phyloP scores from a whole-genome alignment of 2,888 invertebrate species.

The Leptothorax acervorum region DNA sequence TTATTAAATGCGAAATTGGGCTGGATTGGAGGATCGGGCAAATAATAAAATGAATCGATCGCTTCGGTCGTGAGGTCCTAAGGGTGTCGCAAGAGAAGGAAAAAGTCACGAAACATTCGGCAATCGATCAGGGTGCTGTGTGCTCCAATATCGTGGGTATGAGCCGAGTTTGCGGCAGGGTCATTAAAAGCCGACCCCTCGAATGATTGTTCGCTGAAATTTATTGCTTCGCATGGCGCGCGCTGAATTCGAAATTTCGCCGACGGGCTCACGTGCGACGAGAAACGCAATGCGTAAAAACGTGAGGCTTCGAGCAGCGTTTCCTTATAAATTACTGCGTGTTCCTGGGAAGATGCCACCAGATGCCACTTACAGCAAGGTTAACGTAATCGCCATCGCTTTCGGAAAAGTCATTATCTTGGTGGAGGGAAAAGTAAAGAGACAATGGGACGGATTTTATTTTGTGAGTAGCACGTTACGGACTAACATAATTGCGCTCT shows the following conservation, averaged over 20 bases:
- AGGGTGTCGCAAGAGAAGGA: background rate
- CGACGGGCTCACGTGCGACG: background rate
- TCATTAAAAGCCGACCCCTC: conserved; percentile 57
- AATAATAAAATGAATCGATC: conserved; percentile 75
- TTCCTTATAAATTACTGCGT: conserved; percentile 22
- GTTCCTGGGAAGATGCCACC: background rate
- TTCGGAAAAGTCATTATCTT: conserved; percentile 26
- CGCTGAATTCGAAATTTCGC: conserved; percentile 49
- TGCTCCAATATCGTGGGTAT: conserved; percentile 45
- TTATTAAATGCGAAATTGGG: conserved; percentile 56
- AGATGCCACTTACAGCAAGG: conserved; percentile 32
- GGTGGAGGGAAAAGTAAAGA: background rate
- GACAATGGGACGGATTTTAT: conserved; percentile 33
- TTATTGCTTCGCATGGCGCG: conserved; percentile 45
- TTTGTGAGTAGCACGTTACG: conserved; percentile 20
- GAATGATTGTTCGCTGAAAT: conserved; percentile 52
- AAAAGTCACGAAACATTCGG: conserved; percentile 59
- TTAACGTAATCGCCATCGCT: conserved; percentile 32
- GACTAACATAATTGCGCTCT: conserved; percentile 50
- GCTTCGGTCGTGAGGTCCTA: conserved; percentile 29
- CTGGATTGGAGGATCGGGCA: conserved; percentile 55
- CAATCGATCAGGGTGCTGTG: conserved; percentile 58
- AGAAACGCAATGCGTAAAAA: conserved; percentile 17
- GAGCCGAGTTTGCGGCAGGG: conserved; percentile 2
- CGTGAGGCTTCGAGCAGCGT: background rate